A percentile compares a stretch with the other conserved stretches of the same genome.
phyloP scores from a whole-genome alignment of 2,113 vertebrate species.

The Aegypius monachus region DNA sequence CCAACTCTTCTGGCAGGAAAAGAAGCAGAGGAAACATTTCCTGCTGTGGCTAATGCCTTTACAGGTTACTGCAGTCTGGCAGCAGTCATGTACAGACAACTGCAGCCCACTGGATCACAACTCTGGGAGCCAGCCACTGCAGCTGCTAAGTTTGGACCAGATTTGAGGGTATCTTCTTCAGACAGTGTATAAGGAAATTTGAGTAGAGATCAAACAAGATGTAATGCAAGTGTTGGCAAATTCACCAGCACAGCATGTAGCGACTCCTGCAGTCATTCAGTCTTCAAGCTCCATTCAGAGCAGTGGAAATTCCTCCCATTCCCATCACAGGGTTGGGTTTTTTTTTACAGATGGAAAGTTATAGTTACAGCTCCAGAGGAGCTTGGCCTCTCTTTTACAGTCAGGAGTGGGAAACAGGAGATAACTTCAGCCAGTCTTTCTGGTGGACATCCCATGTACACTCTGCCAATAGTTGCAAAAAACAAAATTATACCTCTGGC shows the following conservation, averaged over 20 bases:
- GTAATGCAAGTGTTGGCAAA: neutral
- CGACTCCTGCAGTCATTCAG: neutral
- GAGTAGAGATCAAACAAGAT: conserved; percentile 14
- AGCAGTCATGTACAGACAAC: neutral
- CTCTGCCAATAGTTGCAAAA: neutral
- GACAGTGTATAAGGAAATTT: neutral
- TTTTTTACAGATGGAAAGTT: neutral
- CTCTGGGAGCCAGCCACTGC: neutral
- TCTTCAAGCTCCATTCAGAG: neutral
- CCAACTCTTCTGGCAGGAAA: neutral
- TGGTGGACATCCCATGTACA: neutral
- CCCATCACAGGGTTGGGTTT: neutral
- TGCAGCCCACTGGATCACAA: neutral
- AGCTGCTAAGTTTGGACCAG: conserved; percentile 11
- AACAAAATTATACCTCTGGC: neutral
- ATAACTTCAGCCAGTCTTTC: neutral
- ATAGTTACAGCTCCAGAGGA: neutral
- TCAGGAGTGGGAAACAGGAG: neutral
- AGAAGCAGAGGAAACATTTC: neutral
- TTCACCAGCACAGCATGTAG: neutral
- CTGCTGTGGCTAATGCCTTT: neutral
- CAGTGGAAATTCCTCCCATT: neutral
- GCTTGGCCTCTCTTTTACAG: neutral
- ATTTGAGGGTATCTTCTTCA: conserved; percentile 16
- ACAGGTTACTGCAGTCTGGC: conserved; percentile 1